phyloP scores from a whole-genome alignment of 2,113 vertebrate species.

The Tachysurus fulvidraco region DNA sequence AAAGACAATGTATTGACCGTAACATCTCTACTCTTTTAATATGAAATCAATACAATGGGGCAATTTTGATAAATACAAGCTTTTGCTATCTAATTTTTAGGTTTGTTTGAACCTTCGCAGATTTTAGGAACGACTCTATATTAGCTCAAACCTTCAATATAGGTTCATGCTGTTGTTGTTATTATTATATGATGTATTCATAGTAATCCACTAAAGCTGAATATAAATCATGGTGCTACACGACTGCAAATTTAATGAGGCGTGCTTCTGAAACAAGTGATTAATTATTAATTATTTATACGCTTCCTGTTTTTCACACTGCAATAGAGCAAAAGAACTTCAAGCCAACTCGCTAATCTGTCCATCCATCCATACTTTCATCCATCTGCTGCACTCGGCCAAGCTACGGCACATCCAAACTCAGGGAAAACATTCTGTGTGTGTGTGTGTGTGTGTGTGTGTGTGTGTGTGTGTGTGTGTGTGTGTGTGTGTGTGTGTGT shows the following conservation, averaged over 20 bases:
- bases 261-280: constrained; percentile 38
- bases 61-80: background rate
- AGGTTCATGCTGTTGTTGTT: background rate
- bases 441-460: constrained; percentile 4
- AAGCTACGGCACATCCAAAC: background rate
- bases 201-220: background rate
- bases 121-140: background rate
- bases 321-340: constrained; percentile 33
- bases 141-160: background rate
- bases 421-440: background rate
- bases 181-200: background rate
- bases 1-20: background rate
- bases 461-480: background rate
- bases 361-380: constrained; percentile 45
- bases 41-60: background rate
- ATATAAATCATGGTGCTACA: background rate
- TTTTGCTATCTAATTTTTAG: background rate
- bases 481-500: background rate
- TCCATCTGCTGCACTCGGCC: constrained; percentile 40
- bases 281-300: constrained; percentile 34
- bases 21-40: background rate
- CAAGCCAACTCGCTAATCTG: constrained; percentile 44
- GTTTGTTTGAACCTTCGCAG: background rate
- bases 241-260: constrained; percentile 16
- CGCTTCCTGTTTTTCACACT: constrained; percentile 27